These are phyloP conservation scores for Momotus momota DNA, from an alignment of 2,797 vertebrate species.

Conservation along the genomic window DNA sequence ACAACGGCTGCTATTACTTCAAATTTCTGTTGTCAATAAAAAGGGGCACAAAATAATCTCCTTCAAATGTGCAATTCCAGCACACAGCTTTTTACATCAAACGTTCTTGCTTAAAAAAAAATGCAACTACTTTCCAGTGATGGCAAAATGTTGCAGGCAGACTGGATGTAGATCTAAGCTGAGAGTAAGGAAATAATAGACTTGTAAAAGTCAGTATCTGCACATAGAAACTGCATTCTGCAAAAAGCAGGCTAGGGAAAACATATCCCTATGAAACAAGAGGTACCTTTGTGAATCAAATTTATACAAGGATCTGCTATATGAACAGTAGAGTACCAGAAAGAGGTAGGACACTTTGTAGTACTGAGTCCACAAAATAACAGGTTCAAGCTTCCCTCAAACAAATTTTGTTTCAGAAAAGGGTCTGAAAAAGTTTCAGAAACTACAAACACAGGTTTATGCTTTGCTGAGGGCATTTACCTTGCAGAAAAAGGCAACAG, in stretches of 20 bases:
- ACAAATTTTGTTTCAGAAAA: not conserved
- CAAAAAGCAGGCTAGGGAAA: not conserved
- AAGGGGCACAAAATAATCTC: slow-evolving; percentile 5
- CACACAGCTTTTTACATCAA: not conserved
- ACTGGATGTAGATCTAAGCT: not conserved
- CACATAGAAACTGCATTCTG: not conserved
- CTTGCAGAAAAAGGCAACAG: not conserved
- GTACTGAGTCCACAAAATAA: not conserved
- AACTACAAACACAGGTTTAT: not conserved
- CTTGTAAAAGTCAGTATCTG: slow-evolving; percentile 39
- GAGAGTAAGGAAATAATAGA: not conserved
- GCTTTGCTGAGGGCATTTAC: not conserved
- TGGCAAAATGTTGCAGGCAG: not conserved
- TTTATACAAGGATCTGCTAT: not conserved
- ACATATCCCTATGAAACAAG: not conserved
- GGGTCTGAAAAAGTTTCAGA: too few species aligned
- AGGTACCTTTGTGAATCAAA: not conserved
- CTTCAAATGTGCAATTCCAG: not conserved
- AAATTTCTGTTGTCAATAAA: slow-evolving; percentile 32
- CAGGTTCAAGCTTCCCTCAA: not conserved
- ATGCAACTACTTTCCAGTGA: not conserved
- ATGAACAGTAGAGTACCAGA: not conserved
- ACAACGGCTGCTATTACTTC: slow-evolving; percentile 18
- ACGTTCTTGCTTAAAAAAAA: not conserved
- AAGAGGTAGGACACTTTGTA: not conserved